Percentiles rank a stretch among this genome's conserved stretches.
These are phyloP conservation scores for Gallinago nigripennis DNA, from an alignment of 2,797 vertebrate species.

Conservation along the genomic window DNA sequence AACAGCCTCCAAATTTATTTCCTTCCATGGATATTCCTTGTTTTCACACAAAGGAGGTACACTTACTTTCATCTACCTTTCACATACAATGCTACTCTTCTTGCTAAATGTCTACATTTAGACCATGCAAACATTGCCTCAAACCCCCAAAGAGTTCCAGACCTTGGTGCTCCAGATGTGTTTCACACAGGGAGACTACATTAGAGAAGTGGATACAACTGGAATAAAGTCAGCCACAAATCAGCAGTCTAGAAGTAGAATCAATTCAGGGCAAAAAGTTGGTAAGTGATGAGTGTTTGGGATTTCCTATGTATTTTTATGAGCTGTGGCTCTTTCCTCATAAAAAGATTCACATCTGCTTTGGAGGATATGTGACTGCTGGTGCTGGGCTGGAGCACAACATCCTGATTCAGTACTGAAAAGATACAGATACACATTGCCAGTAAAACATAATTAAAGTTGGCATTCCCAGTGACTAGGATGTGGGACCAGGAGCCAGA, in stretches of 20 bases:
- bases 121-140: not conserved
- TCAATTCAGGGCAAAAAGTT: not conserved
- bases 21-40: not conserved
- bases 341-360: slow-evolving; percentile 39
- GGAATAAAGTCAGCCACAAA: not conserved
- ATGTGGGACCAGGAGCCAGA: not conserved
- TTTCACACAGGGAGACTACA: not conserved
- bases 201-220: not conserved
- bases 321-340: slow-evolving; percentile 2
- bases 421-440: not conserved
- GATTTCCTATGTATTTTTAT: slow-evolving; percentile 48
- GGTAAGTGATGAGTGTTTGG: not conserved
- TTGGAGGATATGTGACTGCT: not conserved
- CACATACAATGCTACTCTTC: not conserved
- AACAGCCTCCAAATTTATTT: not conserved
- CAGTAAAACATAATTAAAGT: slow-evolving; percentile 52
- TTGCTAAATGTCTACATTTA: not conserved
- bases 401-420: not conserved
- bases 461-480: slow-evolving; percentile 13
- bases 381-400: not conserved
- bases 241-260: not conserved
- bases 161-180: not conserved
- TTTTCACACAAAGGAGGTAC: not conserved
- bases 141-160: not conserved
- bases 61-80: not conserved